phyloP scores from a whole-genome alignment of 2,888 invertebrate genomes.

The Spilosoma lubricipeda region DNA sequence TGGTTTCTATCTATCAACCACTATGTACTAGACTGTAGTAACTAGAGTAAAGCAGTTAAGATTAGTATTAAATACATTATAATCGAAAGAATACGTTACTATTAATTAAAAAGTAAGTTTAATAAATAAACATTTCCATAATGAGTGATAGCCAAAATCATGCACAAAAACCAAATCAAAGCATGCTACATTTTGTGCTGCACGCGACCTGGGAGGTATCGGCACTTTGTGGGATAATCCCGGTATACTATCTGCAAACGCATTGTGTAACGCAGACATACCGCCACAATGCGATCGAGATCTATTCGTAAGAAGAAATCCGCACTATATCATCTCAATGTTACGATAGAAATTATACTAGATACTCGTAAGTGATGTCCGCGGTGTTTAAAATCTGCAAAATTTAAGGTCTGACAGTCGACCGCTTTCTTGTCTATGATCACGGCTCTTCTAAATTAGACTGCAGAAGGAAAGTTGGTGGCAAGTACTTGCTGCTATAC shows the following conservation, averaged over 20 bases:
- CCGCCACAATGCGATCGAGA: conserved; percentile 39
- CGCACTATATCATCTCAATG: conserved; percentile 23
- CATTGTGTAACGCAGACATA: conserved; percentile 46
- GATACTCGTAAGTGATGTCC: neutral
- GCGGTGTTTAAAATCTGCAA: neutral
- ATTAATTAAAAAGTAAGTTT: too few relatives aligned
- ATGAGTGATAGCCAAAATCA: neutral
- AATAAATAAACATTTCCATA: neutral
- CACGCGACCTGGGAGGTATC: conserved; percentile 70
- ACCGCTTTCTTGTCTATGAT: neutral
- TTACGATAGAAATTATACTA: neutral
- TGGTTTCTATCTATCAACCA: too few relatives aligned
- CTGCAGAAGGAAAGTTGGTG: neutral
- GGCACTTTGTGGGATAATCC: conserved; percentile 75
- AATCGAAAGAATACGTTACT: too few relatives aligned
- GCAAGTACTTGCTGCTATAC: neutral
- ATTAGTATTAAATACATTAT: too few relatives aligned
- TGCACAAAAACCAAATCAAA: neutral
- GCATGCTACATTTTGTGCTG: conserved; percentile 22
- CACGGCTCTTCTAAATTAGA: neutral
- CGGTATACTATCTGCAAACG: conserved; percentile 46
- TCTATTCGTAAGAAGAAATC: conserved; percentile 34
- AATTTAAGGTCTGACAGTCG: neutral
- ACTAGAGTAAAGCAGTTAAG: too few relatives aligned
- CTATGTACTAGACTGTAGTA: too few relatives aligned